These are phyloP conservation scores for Chloroceryle aenea DNA, from an alignment of 2,113 vertebrate species.

Conservation along the genomic window DNA sequence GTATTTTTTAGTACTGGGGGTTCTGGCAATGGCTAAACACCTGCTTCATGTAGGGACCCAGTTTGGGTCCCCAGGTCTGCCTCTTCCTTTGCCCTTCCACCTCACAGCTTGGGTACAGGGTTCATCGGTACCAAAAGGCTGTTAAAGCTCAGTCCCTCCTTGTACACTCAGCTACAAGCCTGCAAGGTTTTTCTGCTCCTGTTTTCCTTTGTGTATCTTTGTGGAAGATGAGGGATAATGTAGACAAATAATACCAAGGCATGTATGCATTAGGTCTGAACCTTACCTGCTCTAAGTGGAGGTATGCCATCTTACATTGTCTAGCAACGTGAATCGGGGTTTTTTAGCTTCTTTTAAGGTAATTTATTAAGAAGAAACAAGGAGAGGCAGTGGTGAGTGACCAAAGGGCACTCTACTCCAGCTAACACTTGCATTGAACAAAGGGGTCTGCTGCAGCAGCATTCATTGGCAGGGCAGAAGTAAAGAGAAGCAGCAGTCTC, in stretches of 20 bases:
- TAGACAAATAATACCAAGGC: not conserved
- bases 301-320: not conserved
- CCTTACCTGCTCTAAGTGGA: not conserved
- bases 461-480: not conserved
- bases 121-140: not conserved
- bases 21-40: not conserved
- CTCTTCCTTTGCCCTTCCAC: not conserved
- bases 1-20: not conserved
- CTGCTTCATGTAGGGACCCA: not conserved
- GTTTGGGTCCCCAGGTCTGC: not conserved
- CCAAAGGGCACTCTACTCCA: not conserved
- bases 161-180: accelerated
- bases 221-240: not conserved
- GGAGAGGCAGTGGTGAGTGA: not conserved
- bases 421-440: accelerated
- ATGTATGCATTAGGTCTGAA: not conserved
- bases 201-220: not conserved
- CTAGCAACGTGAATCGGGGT: not conserved
- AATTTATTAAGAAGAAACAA: not conserved
- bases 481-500: not conserved
- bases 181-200: not conserved
- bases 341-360: not conserved
- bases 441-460: not conserved
- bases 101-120: not conserved
- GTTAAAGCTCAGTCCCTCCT: not conserved